Base-by-base conservation (phyloP, 2,113 vertebrate species). In the Onychostruthus taczanowskii region DNA sequence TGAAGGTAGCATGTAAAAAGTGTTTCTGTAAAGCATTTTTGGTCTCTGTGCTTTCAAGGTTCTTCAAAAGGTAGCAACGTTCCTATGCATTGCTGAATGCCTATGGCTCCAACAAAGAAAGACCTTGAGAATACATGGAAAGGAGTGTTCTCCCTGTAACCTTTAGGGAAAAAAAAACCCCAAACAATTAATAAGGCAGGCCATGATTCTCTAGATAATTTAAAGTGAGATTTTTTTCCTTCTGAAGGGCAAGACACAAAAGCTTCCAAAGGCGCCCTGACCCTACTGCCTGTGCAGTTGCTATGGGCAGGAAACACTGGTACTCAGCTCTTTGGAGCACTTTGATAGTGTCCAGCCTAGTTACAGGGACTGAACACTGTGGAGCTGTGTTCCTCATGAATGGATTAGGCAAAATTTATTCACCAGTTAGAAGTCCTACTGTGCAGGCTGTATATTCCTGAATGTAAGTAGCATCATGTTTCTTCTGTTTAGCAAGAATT, bases 401-500 rank as follows among this genome's bases (percentile, higher is more conserved):
- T 87, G 78, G 47, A 73, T 95, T 90, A 90, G 59, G 43, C 83
- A 91, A 62, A 87, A 95, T 92, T 89, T 90, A 89, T 97, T 97
- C 89, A 94, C 64, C 90, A 85, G 22, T 94, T 86, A n/a, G 84
- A 95, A 82, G 55, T 89, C 89, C 80, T 92, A 79, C 93, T 82
- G 74, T 90, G 74, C 79, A 92, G 95, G 74, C 50, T 76, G 76
- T 96, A 79, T 95, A 84, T 97, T 96, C 93, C 41, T 90, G 80
- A 95, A 90, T 64, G 84, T 62, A 96, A 94, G 84, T 84, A 79
- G 66, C 94, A 92, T 95, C 47, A 84, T 91, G 73, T 70, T 95
- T 88, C 96, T 91, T 46, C 67, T 87, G 23, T 95, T 96, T 46
- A 97, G 94, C 80, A 85, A 63, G 93, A 95, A 92, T 92, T 96